Evolutionary conservation across 2,113 vertebrate genomes (phyloP), one percentile per base, ranked within the genome.

Genomic region (Podilymbus podiceps): DNA sequence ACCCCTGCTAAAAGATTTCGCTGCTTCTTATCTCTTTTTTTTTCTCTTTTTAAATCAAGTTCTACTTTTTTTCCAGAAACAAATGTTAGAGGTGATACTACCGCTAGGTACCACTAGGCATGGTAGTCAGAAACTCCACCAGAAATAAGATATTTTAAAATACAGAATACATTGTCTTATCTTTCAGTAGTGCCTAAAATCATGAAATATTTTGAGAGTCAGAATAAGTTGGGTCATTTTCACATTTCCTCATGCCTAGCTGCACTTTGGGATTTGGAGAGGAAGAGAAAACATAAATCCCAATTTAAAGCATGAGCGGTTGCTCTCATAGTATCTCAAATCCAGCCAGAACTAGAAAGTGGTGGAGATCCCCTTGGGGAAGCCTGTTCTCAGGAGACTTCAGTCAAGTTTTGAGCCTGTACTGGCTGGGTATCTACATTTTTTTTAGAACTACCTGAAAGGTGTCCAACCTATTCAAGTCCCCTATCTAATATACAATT

Each of bases 291-390:
- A 92, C 13, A 68, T 68, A 96, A 92, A 96, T 92, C 69, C 73
- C 73, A 93, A 92, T 97, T 92, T 96, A 90, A 93, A 92, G 90
- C 90, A 89, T 94, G 95, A 94, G 62, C 56, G 76, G 76, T 56
- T 75, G 27, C 66, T 92, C 90, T 93, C 73, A 52, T 3, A 67
- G 49, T 66, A 86, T 86, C 84, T 96, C 68, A 95, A 63, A 86
- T 67, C 30, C 64, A 92, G 52, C 8, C 40, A 89, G 73, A 92
- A 84, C 60, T 38, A 85, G 69, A 84, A 92, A 72, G 49, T 38
- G 62, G 46, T 90, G 52, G 69, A 68, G 46, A 79, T 50, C 10
- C 25, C 52, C 10, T 14, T 3, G 3, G 40, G 47, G 44, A 88
- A 81, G 3, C 7, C 35, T 87, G 13, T 87, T 95, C 88, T 87